Percentiles rank a stretch among this genome's conserved stretches.
phyloP scores from a whole-genome alignment of 1,140 invertebrate species.

The Saxidomus purpurata region DNA sequence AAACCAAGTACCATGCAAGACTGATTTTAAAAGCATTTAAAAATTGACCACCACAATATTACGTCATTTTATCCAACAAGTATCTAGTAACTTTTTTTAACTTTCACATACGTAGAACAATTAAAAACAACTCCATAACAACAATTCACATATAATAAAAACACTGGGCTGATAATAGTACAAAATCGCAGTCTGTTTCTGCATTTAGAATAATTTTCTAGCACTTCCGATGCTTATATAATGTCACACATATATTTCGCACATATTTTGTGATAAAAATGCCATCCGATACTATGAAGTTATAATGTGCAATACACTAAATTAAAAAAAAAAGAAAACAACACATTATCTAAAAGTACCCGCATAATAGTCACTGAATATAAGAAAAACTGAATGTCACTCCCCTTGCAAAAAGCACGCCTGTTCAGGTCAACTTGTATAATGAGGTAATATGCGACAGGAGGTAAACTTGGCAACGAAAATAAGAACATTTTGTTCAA shows the following conservation, averaged over 20 bases:
- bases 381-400: neutral
- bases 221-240: neutral
- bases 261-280: constrained; percentile 1
- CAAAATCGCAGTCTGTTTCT: neutral
- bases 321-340: constrained; percentile 4
- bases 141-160: constrained; percentile 27
- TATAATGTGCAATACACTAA: constrained; percentile 29
- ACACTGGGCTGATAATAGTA: neutral
- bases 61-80: too few relatives aligned
- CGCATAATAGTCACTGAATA: constrained; percentile 34
- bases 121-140: neutral
- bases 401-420: neutral
- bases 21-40: too few relatives aligned
- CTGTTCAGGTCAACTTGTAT: neutral
- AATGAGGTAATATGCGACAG: constrained; percentile 20
- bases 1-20: too few relatives aligned
- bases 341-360: constrained; percentile 44
- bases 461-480: constrained; percentile 35
- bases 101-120: neutral
- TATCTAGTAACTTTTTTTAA: too few relatives aligned
- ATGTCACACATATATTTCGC: neutral
- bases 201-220: neutral
- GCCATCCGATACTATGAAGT: neutral
- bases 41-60: too few relatives aligned
- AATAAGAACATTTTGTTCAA: constrained; percentile 40